Conservation (phyloP, 2,113 vertebrate species). For the Sapajus apella region DNA sequence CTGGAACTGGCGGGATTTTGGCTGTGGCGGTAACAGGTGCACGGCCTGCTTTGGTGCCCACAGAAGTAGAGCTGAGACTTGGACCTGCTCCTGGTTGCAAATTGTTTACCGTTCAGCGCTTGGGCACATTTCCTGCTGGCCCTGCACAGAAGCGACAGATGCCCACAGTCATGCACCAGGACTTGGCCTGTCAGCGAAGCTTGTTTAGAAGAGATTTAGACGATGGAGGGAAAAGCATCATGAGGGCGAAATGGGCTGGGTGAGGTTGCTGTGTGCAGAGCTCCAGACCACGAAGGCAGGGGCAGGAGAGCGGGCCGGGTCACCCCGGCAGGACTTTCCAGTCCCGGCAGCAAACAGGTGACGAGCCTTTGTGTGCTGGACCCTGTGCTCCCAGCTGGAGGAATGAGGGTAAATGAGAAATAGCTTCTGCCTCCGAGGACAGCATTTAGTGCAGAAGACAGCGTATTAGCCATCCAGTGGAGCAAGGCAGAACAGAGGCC, state of each 20-base stretch:
- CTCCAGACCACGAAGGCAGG: not conserved
- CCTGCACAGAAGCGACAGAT: not conserved
- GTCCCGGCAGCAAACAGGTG: not conserved
- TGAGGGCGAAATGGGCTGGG: rapidly evolving
- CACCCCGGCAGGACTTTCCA: not conserved
- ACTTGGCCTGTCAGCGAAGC: not conserved
- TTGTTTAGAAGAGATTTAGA: not conserved
- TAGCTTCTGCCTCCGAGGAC: not conserved
- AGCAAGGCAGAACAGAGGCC: not conserved
- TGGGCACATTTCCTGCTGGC: slow-evolving; percentile 39
- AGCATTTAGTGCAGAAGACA: not conserved
- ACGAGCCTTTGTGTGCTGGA: not conserved
- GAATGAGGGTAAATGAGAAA: not conserved
- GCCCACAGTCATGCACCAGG: not conserved
- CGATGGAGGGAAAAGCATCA: not conserved
- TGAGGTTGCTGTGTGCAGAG: not conserved
- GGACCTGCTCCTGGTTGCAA: not conserved
- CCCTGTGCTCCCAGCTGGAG: not conserved
- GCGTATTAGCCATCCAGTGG: no score
- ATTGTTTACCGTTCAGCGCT: not conserved
- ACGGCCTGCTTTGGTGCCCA: not conserved
- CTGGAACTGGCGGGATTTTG: slow-evolving; percentile 72
- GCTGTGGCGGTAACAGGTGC: not conserved
- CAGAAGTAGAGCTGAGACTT: not conserved
- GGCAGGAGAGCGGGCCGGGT: no score